A percentile compares a stretch with the other conserved stretches of the same genome.
Conservation (phyloP, 1,140 invertebrate species). For the Rhynchophorus ferrugineus region DNA sequence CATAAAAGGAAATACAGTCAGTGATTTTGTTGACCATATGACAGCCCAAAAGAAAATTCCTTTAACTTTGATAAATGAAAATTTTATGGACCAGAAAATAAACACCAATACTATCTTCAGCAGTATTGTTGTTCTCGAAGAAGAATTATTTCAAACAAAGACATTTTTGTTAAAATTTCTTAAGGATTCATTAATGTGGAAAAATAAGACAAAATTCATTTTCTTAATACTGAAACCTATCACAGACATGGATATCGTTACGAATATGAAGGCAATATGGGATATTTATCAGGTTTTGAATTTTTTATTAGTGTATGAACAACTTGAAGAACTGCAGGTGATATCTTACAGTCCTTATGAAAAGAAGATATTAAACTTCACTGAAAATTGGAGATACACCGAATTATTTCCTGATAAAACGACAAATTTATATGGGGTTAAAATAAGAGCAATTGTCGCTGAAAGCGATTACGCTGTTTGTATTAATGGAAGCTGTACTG, state of each 20-base stretch:
- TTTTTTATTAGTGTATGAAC: background rate
- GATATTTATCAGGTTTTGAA: background rate
- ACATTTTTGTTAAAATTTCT: too few relatives aligned
- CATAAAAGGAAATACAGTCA: too few relatives aligned
- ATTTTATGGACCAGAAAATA: background rate
- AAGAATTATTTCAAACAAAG: too few relatives aligned
- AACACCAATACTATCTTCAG: background rate
- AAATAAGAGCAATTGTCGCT: too few relatives aligned
- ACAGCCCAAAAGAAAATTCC: background rate
- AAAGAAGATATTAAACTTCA: background rate
- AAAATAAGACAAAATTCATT: background rate
- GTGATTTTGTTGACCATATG: background rate
- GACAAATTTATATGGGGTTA: background rate
- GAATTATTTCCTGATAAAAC: background rate
- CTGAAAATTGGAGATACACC: background rate
- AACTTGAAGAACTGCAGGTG: background rate
- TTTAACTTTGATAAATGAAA: background rate
- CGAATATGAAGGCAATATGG: background rate
- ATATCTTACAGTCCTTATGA: background rate
- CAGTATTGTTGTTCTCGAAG: background rate
- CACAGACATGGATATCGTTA: too few relatives aligned
- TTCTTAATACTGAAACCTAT: background rate
- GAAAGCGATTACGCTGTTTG: too few relatives aligned
- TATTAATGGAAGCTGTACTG: too few relatives aligned
- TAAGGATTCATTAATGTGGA: background rate